Evolutionary conservation across 2,797 vertebrate genomes (phyloP), one percentile per base, ranked within the genome.

Genomic region (Anomalospiza imberbis): DNA sequence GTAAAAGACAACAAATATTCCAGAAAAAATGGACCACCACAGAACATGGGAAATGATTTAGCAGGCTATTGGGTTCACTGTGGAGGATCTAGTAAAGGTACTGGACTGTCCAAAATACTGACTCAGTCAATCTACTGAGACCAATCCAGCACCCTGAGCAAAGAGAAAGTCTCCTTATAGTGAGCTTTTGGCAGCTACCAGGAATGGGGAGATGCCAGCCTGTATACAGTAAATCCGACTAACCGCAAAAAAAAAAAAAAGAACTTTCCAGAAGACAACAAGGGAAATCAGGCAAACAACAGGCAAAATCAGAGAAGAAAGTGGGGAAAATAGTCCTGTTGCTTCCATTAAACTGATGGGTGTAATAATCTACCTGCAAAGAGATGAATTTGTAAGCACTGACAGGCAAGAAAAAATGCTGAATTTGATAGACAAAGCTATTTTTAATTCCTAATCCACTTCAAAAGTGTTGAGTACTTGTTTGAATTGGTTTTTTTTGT

Each of bases 311-410:
- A 82, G 38, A 48, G 38, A 36, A 4, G 28, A 20, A 85, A 57
- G 31, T 29, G 13, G 14, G 36, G 36, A 57, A 68, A 40, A 61
- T 6, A 24, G 6, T 34, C 28, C 5, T 58, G 2, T 51, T 77
- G 3, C 19, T 77, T 88, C 61, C 17, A 13, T 24, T 28, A 4
- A 62, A 74, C 14, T 2, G 0, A 7, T 15, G 1, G 3, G 28
- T 65, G 10, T 32, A 84, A 44, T 15, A 29, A 17, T 14, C 18
- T 48, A 24, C 20, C 13, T 6, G 10, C 8, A 48, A 42, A 53
- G 25, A 76, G 7, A 9, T 34, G 4, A 5, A 22, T 54, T 61
- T 79, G 1, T 24, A 38, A 38, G 13, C 3, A 18, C 5, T 38
- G 0, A 6, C 57, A 61, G 3, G 17, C 24, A 85, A 63, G 7